These are phyloP conservation scores for Todus mexicanus DNA, from an alignment of 2,797 vertebrate genomes.

Conservation along the genomic window DNA sequence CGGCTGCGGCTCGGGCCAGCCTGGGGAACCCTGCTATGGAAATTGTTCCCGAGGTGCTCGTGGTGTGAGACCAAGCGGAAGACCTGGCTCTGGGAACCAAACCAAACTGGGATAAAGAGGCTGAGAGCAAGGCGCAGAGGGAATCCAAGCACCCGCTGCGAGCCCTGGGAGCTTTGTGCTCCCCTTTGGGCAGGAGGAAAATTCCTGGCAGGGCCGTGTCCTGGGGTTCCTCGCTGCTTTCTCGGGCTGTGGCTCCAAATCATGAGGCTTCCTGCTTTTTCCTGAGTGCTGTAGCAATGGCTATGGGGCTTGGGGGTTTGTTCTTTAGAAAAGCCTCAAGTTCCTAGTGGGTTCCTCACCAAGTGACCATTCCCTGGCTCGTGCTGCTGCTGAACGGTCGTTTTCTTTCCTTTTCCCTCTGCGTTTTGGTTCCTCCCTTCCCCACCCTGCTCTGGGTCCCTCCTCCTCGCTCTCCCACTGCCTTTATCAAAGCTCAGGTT, in stretches of 20 bases:
- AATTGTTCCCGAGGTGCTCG: background rate
- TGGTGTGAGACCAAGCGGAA: background rate
- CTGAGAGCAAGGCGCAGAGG: background rate
- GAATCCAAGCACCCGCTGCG: background rate
- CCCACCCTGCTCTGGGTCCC: accelerated
- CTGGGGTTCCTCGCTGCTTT: background rate
- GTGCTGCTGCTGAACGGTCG: background rate
- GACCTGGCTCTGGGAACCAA: background rate
- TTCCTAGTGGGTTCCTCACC: background rate
- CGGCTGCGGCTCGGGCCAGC: accelerated
- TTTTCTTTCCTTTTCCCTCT: background rate
- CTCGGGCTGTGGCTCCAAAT: background rate
- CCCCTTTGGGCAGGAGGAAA: background rate
- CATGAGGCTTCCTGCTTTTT: background rate
- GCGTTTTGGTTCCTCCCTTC: background rate
- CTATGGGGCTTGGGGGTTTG: background rate
- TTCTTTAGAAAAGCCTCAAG: background rate
- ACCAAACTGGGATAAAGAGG: background rate
- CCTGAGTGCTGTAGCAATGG: accelerated
- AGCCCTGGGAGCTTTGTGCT: background rate
- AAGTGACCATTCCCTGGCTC: background rate
- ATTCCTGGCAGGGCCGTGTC: background rate
- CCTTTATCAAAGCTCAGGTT: background rate
- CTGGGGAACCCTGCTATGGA: background rate
- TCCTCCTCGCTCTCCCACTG: background rate